These are phyloP conservation scores for Oreochromis tanganicae DNA, from an alignment of 2,113 vertebrate genomes.

Conservation along the genomic window DNA sequence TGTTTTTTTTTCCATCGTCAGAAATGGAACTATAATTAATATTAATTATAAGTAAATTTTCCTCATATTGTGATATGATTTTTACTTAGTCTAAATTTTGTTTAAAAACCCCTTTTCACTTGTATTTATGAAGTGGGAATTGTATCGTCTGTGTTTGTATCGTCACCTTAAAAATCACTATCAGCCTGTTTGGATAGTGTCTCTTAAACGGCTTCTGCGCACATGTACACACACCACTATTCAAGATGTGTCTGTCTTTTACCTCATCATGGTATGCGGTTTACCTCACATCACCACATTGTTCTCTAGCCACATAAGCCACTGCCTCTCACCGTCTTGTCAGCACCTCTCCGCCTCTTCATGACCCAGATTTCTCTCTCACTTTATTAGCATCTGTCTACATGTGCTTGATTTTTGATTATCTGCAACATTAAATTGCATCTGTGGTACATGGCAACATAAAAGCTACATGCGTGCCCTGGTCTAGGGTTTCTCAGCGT, in stretches of 20 bases:
- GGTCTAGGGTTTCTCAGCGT: background rate
- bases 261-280: background rate
- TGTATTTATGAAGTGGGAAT: slow-evolving; percentile 28
- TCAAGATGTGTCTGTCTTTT: background rate
- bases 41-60: background rate
- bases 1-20: background rate
- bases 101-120: slow-evolving; percentile 29
- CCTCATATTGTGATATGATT: background rate
- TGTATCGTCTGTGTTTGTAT: background rate
- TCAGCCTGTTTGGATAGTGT: background rate
- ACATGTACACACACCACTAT: background rate
- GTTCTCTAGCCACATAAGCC: slow-evolving; percentile 23
- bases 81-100: slow-evolving; percentile 9
- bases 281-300: background rate
- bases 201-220: background rate
- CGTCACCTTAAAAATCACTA: background rate
- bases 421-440: background rate
- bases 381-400: background rate
- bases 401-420: background rate
- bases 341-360: slow-evolving; percentile 29
- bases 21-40: background rate
- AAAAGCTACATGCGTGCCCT: background rate
- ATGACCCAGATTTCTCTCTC: background rate
- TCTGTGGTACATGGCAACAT: background rate
- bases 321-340: slow-evolving; percentile 12